A percentile compares a stretch with the other conserved stretches of the same genome.
Conservation (phyloP, 2,113 vertebrate species). For the Leuciscus idus region DNA sequence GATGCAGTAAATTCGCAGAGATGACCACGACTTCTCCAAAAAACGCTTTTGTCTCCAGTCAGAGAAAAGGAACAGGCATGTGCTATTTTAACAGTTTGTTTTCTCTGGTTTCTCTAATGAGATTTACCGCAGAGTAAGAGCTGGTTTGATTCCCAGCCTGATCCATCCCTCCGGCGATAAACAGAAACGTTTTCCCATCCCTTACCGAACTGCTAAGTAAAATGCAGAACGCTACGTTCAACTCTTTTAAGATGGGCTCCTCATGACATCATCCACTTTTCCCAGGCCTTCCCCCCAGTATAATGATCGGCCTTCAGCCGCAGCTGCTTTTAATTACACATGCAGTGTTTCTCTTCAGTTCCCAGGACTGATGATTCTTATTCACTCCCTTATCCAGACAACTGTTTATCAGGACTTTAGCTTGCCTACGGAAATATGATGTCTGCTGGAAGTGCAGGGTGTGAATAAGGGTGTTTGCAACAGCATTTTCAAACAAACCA, state of each 20-base stretch:
- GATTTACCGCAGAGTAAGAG: slow-evolving; percentile 7
- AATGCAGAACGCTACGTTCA: not conserved
- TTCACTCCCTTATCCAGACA: slow-evolving; percentile 16
- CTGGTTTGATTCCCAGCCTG: slow-evolving; percentile 17
- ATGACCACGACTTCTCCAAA: not conserved
- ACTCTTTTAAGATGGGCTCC: slow-evolving; percentile 32
- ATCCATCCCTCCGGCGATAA: slow-evolving; percentile 22
- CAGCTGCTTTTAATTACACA: slow-evolving; percentile 59
- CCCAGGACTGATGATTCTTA: slow-evolving; percentile 21
- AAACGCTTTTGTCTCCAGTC: not conserved
- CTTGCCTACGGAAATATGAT: not conserved
- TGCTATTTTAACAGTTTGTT: slow-evolving; percentile 36
- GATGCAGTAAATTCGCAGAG: not conserved
- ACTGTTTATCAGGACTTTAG: slow-evolving; percentile 1
- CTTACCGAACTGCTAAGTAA: slow-evolving; percentile 31
- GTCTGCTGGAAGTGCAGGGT: not conserved
- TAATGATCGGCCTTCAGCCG: slow-evolving; percentile 47
- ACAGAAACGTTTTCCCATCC: slow-evolving; percentile 37
- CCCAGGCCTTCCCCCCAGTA: slow-evolving; percentile 40
- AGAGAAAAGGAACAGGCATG: not conserved
- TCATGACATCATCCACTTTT: slow-evolving; percentile 50
- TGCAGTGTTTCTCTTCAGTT: slow-evolving; percentile 45
- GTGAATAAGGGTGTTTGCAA: not conserved
- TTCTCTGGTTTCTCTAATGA: slow-evolving; percentile 46
- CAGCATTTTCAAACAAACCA: slow-evolving; percentile 9